Base-by-base conservation (phyloP, 1,140 invertebrate genomes). In the Latrodectus geometricus region DNA sequence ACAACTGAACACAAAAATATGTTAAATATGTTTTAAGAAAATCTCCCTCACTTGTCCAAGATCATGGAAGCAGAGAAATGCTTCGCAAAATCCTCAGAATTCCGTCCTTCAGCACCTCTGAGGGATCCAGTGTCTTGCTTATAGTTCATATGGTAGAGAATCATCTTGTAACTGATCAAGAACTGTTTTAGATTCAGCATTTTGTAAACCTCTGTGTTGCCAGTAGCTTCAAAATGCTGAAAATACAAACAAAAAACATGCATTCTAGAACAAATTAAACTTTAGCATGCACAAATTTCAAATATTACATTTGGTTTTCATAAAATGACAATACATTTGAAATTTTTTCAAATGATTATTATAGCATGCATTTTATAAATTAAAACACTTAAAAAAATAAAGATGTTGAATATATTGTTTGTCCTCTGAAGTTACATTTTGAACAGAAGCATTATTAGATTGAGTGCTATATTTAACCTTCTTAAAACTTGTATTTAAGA, bases 51-150 rank as follows among this genome's bases (percentile, higher is more conserved):
- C 83, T 86, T 49, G 72, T 86, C 56, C 50, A 86, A 61, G 56
- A 86, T 70, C 83, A 86, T 86, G 8, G 83, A 78, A 20, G 83
- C 69, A 14, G 83, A 78, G 70, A 86, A 50, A 12, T 74, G 74
- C 49, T 70, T 86, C 52, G 17, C n/a, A 61, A 21, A 9, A 48
- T 8, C 20, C 0, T 52, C 50, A 48, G 48, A 12, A 12, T 49
- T 72, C 35, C 8, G 17, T 49, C 11, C 21, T 68, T 49, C 61
- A 21, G 50, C 74, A 76, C 17, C 15, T 11, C 7, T 9, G 20
- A 4, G 17, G 15, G 49, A 48, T 8, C 15, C n/a, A 20, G 7
- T 73, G 48, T 17, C 20, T 48, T 21, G 65, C 66, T 65, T 68
- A 21, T 48, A 78, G 35, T 61, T 78, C 20, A 70, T 77, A 14